phyloP scores from a whole-genome alignment of 2,888 invertebrate species.

The Dinocampus coccinellae region DNA sequence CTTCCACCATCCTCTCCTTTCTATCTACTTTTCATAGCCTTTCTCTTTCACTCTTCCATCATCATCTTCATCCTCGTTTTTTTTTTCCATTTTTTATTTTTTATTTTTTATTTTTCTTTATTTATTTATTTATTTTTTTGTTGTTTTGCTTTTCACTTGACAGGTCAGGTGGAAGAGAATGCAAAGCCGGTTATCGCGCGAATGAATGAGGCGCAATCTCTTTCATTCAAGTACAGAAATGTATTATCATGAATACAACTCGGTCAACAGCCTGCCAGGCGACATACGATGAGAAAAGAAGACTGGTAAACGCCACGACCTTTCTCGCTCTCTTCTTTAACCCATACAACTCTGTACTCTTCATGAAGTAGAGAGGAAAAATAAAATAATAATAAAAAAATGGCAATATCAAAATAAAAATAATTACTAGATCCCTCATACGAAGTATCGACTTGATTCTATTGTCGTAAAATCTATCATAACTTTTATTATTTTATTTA shows the following conservation, averaged over 20 bases:
- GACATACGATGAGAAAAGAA: constrained; percentile 15
- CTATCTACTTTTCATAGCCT: background rate
- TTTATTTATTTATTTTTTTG: no score
- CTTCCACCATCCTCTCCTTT: no score
- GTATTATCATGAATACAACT: constrained; percentile 32
- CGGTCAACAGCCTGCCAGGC: constrained; percentile 29
- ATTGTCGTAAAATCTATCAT: no score
- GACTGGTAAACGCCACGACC: background rate
- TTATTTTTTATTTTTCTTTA: constrained; percentile 26
- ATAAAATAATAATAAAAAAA: no score
- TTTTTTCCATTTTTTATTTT: constrained; percentile 10
- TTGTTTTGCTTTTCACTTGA: no score
- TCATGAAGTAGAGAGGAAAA: background rate
- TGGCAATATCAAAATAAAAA: no score
- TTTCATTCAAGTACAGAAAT: constrained; percentile 26
- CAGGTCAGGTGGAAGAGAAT: background rate
- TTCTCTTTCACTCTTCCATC: background rate
- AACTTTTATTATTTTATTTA: no score
- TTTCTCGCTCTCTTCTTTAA: no score
- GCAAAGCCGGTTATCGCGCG: constrained; percentile 34
- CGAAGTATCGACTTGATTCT: no score
- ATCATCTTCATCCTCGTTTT: constrained; percentile 3
- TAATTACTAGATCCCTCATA: no score
- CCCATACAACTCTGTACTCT: background rate
- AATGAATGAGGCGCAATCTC: constrained; percentile 35